Evolutionary conservation across 1,140 invertebrate genomes (phyloP), one percentile per base, ranked within the genome.

Genomic region (Aphidius ervi): DNA sequence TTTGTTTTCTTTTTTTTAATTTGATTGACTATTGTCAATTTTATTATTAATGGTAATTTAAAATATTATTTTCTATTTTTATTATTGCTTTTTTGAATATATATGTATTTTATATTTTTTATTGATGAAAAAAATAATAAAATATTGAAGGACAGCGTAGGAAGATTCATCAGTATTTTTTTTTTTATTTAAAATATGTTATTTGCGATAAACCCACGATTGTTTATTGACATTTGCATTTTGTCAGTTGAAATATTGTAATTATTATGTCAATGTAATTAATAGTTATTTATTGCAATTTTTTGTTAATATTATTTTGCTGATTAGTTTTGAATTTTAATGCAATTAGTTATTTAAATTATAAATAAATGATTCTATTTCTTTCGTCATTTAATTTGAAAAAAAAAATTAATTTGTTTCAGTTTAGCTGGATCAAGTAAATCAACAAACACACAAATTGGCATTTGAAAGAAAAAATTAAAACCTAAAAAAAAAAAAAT

Each of bases 401-500:
- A 40, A 16, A 16, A 9, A 42, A 40, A 54, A 31, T 31, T 54
- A 0, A 39, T 52, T 5, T 41, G 39, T 16, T 42, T 42, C 4
- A 16, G 20, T 41, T 10, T 7, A 52, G 6, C n/a, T 46, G 20
- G 37, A 55, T 39, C 40, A 46, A 16, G 2, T 39, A 4, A 46
- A 58, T n/a, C 43, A 53, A 42, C 41, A 52, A 45, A 40, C 16
- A 16, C 23, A 31, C 23, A 31, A 16, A 40, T 41, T 8, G 16
- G 23, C 9, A 16, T 9, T 53, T 53, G 2, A 47, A 48, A n/a
- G 9, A 47, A 47, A 43, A 7, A 31, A 31, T 1, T 50, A 7
- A 62, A 45, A 37, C 46, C 49, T 41, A 42, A 59, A 52, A 48
- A 56, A 56, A 56, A 46, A 61, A 72, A 50, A 46, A 85, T 86